Base-by-base conservation (phyloP, 1,140 invertebrate genomes). In the Megathymus violae region DNA sequence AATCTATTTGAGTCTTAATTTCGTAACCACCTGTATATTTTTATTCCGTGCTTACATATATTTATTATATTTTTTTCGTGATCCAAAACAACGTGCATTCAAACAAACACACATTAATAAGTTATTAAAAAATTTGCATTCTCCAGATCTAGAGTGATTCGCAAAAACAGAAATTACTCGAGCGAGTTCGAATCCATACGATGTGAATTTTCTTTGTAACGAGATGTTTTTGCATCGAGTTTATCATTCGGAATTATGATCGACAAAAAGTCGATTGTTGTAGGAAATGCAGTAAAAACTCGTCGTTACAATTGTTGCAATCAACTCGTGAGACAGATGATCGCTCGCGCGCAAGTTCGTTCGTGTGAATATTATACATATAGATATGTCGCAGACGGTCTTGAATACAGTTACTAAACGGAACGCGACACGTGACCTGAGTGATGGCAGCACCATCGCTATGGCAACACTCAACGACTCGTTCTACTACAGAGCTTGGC, bases 111-210 rank as follows among this genome's bases (percentile, higher is more conserved):
- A 31, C 27, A 31, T 7, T 31, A 31, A 31, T 31, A 31, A 31
- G 27, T 31, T 31, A 22, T 22, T 31, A 41, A 54, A 54, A 14
- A 25, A 41, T 6, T 3, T 27, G 27, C 51, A 54, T 54, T 54
- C 51, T 27, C 51, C 16, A 17, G 19, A 13, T 54, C 5, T 38
- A 50, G 50, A 60, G 27, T 59, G 62, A 58, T 10, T 52, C 16
- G 75, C 72, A 83, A 86, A 84, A 86, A 84, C 78, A 71, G 77
- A 85, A 83, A 85, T 85, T 85, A 72, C 75, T 67, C 17, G 36
- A 73, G 60, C 70, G 69, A 69, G 69, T 84, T 76, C 74, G 66
- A 78, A 75, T 83, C 75, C 74, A 64, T 74, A 48, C 73, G 54
- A 67, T 69, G 69, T 58, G 65, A 60, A 58, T 58, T 58, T 69